Conservation (phyloP, 2,797 vertebrate species). For the Rachycentron canadum region DNA sequence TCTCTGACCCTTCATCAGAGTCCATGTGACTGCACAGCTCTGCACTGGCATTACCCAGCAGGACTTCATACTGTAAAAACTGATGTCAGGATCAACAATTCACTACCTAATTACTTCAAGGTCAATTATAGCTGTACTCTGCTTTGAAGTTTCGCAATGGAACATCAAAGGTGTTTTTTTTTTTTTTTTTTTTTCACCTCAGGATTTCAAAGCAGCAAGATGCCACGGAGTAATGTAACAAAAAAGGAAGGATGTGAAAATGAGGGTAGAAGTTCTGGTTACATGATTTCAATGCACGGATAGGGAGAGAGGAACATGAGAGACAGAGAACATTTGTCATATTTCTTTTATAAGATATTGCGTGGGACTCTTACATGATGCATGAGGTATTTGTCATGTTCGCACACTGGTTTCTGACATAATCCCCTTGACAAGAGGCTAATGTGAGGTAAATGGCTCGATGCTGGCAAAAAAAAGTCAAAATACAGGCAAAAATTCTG, state of each 20-base stretch:
- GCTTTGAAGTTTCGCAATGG: conserved; percentile 80
- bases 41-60: conserved; percentile 34
- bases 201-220: conserved; percentile 77
- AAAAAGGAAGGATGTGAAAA: conserved; percentile 66
- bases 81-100: conserved; percentile 71
- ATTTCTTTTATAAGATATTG: conserved; percentile 53
- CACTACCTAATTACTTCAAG: conserved; percentile 78
- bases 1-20: conserved; percentile 34
- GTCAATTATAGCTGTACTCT: conserved; percentile 73
- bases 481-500: not conserved
- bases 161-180: conserved; percentile 80
- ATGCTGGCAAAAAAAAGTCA: not conserved
- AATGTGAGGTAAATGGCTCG: not conserved
- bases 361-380: conserved; percentile 34
- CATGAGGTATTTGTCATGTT: conserved; percentile 42
- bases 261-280: conserved; percentile 55
- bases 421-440: conserved; percentile 16
- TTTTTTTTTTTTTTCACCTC: conserved; percentile 47
- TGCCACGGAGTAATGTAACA: conserved; percentile 58
- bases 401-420: conserved; percentile 3
- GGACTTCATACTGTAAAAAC: conserved; percentile 52
- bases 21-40: conserved; percentile 39
- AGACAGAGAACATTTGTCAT: conserved; percentile 48
- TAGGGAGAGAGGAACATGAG: conserved; percentile 18
- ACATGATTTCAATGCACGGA: conserved; percentile 45